phyloP scores from a whole-genome alignment of 2,113 vertebrate genomes.

The Alligator sinensis region DNA sequence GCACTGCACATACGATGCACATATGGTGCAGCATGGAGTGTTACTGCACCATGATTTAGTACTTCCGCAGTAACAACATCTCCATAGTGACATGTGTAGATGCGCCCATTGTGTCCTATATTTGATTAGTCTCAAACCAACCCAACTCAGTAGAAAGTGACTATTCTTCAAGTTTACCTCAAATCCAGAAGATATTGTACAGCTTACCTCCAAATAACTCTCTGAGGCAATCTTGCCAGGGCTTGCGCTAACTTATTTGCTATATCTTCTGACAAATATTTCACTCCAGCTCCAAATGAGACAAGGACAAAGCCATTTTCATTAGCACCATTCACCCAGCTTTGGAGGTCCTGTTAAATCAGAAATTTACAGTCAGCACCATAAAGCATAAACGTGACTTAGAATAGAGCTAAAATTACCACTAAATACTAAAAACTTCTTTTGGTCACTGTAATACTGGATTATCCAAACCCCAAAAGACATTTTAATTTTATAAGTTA shows the following conservation, averaged over 20 bases:
- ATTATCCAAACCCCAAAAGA: background rate
- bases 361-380: background rate
- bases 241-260: conserved; percentile 92
- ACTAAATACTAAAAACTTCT: rapidly evolving
- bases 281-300: conserved; percentile 97
- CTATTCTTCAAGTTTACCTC: rapidly evolving
- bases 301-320: conserved; percentile 95
- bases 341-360: conserved; percentile 86
- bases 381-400: background rate
- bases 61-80: too few relatives aligned
- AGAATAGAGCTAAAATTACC: background rate
- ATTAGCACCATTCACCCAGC: conserved; percentile 88
- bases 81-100: too few relatives aligned
- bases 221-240: conserved; percentile 90
- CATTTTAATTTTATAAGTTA: background rate
- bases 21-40: too few relatives aligned
- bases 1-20: too few relatives aligned
- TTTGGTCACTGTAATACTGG: rapidly evolving
- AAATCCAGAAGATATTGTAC: background rate
- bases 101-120: background rate
- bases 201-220: conserved; percentile 96
- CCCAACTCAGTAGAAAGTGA: rapidly evolving
- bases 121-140: background rate
- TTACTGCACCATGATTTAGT: too few relatives aligned
- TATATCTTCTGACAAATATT: conserved; percentile 95